Base-by-base conservation (phyloP, 2,113 vertebrate genomes). In the Apodemus sylvaticus region DNA sequence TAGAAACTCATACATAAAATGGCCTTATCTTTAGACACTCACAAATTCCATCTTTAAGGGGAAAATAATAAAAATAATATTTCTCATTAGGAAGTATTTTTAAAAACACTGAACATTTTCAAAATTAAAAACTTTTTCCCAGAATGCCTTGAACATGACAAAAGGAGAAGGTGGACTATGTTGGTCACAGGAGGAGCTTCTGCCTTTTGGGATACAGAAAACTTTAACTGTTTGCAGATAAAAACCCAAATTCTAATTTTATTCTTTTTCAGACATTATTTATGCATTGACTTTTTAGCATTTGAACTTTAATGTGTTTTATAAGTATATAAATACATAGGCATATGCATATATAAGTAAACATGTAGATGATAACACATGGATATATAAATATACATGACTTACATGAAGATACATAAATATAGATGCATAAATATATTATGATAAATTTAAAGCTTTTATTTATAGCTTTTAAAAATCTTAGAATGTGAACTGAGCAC, bases 191-290 rank as follows among this genome's bases (percentile, higher is more conserved):
- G 55, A 86, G 22, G 5, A 66, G 68, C 45, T 42, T 79, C 55
- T 68, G 5, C 19, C 48, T 70, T 83, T 77, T 17, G 48, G 68
- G 45, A 31, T 16, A 89, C 39, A 86, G 73, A 81, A 60, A 74
- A 76, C 51, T 68, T 76, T 95, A 68, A 89, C 74, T 48, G 81
- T 78, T 89, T 74, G 58, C 29, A 77, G 7, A 64, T 53, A 39
- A 90, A 95, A 93, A 53, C 24, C 24, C 60, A 87, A 51, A 90
- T 82, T 76, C n/a, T 71, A 91, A 24, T 83, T 68, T 71, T 68
- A 90, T 2, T 70, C 8, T 29, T 93, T 89, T 74, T 64, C 1
- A 74, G 58, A 42, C n/a, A 77, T 71, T 93, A 45, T 42, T 71
- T 19, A 55, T 94, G 13, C 48, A 77, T 76, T 6, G 11, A 64